phyloP scores from a whole-genome alignment of 1,140 invertebrate genomes.

The Plectrocnemia conspersa region DNA sequence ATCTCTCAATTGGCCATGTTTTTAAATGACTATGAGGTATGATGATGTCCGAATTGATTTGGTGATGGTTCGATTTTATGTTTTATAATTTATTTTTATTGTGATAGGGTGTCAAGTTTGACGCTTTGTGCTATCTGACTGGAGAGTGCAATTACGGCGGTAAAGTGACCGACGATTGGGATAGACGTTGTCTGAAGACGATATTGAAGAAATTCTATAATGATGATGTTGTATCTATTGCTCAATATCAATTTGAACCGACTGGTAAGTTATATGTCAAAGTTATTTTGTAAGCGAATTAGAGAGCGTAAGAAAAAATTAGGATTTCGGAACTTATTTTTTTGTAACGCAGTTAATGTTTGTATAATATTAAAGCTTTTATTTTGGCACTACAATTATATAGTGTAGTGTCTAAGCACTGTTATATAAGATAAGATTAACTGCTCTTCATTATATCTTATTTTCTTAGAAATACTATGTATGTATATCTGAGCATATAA shows the following conservation, averaged over 20 bases:
- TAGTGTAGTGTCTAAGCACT: too few relatives aligned
- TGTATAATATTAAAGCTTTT: too few relatives aligned
- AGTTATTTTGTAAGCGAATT: constrained; percentile 3
- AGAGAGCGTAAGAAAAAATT: not conserved
- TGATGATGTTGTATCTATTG: constrained; percentile 49
- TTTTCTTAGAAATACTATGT: too few relatives aligned
- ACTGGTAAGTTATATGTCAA: too few relatives aligned
- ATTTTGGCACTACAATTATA: too few relatives aligned
- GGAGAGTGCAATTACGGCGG: constrained; percentile 97
- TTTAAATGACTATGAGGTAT: constrained; percentile 74
- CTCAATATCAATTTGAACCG: constrained; percentile 59
- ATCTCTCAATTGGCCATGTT: constrained; percentile 85
- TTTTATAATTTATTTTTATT: constrained; percentile 23
- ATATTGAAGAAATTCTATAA: constrained; percentile 81
- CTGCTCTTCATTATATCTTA: too few relatives aligned
- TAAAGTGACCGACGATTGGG: constrained; percentile 92
- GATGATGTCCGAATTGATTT: constrained; percentile 20
- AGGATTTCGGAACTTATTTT: not conserved
- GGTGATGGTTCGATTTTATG: not conserved
- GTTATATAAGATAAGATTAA: too few relatives aligned
- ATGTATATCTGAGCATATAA: too few relatives aligned
- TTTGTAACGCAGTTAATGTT: too few relatives aligned
- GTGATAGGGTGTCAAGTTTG: constrained; percentile 73
- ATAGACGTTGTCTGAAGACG: constrained; percentile 80
- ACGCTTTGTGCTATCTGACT: constrained; percentile 83